Evolutionary conservation across 2,797 vertebrate genomes (phyloP), one percentile per base, ranked within the genome.

Genomic region (Synaphobranchus kaupii): DNA sequence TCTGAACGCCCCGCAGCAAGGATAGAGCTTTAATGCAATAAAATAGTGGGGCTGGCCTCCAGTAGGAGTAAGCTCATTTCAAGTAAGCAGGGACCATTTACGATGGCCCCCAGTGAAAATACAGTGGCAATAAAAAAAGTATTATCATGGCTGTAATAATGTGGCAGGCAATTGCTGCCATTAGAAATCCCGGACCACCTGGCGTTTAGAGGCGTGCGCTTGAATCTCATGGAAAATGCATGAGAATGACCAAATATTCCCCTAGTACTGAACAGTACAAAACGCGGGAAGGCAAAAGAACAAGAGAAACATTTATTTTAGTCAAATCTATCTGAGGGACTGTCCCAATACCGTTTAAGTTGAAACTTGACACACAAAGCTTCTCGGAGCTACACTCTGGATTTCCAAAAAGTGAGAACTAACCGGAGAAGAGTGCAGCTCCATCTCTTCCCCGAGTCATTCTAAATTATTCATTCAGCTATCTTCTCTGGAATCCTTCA

Each of bases 381-480:
- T 78, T 17, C 39, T 17, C 2, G 0, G 5, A 47, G 76, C 44
- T 44, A 25, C 3, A 48, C 44, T 80, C 22, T 0, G 34, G 2
- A 80, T 44, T 8, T 80, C 10, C 13, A 6, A 25, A 25, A n/a
- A 48, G 3, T 13, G 25, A 44, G 28, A 34, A 44, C 10, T 17
- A 34, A 34, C 2, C 0, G 71, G 66, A 68, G 66, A 73, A 73
- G 34, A 73, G 71, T 76, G 17, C 71, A 4, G 28, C 3, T 76
- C 71, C 54, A 56, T 56, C 54, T 17, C 71, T 39, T 20, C 71
- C 34, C 6, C 71, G 12, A 44, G 12, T 76, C 31, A 76, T 8
- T 47, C 56, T 66, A 84, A 84, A 66, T 84, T 66, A 84, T 63
- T 66, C 17, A 84, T 84, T 63, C 58, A 63, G 56, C 85, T 4